These are phyloP conservation scores for Solen grandis DNA, from an alignment of 1,140 invertebrate genomes.

Conservation along the genomic window DNA sequence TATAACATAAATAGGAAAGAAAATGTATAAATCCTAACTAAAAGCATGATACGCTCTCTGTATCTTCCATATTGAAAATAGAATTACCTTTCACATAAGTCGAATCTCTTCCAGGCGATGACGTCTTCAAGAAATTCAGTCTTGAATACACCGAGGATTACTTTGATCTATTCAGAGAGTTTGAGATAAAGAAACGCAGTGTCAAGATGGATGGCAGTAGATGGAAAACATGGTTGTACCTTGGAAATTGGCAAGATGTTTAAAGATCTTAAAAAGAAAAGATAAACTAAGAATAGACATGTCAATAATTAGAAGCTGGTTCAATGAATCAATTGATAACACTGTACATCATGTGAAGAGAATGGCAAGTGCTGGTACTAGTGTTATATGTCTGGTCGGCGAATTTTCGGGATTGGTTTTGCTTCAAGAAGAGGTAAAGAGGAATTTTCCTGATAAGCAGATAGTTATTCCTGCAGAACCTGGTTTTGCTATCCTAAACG, in stretches of 20 bases:
- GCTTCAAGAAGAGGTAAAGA: neutral
- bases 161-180: conserved; percentile 30
- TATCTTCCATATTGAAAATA: too few species aligned
- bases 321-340: neutral
- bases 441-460: neutral
- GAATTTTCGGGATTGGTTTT: neutral
- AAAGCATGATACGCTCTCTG: too few species aligned
- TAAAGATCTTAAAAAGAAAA: too few species aligned
- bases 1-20: too few species aligned
- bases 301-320: neutral
- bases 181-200: conserved; percentile 44
- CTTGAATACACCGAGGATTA: conserved; percentile 20
- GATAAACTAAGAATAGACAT: neutral
- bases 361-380: neutral
- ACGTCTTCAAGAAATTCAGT: conserved; percentile 30
- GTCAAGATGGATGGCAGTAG: neutral
- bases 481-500: neutral
- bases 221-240: conserved; percentile 35
- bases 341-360: neutral
- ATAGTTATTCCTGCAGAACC: neutral
- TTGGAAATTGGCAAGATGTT: too few species aligned
- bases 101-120: conserved; percentile 14
- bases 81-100: too few species aligned
- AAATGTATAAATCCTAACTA: too few species aligned
- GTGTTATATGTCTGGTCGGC: neutral